Conservation (phyloP, 2,888 invertebrate genomes). For the Onthophagus sagittarius region DNA sequence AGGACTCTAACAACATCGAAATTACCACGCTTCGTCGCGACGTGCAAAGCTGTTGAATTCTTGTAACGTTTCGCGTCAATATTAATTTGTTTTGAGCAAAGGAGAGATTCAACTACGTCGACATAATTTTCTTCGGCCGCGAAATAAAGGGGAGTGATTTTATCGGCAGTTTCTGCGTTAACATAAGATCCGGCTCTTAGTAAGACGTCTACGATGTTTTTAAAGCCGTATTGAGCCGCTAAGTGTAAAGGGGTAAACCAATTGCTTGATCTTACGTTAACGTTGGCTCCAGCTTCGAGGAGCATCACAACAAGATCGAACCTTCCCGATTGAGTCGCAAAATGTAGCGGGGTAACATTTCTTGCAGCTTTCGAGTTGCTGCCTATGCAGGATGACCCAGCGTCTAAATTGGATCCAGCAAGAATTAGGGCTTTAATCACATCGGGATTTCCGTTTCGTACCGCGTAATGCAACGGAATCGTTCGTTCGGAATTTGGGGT, state of each 20-base stretch:
- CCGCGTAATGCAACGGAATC: conserved; percentile 34
- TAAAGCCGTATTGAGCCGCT: neutral
- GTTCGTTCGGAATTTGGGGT: conserved; percentile 19
- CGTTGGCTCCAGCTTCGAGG: conserved; percentile 23
- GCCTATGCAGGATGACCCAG: too few relatives aligned
- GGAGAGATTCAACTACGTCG: neutral
- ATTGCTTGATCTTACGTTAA: conserved; percentile 18
- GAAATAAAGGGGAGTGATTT: neutral
- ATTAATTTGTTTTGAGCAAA: neutral
- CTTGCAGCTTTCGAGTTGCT: neutral
- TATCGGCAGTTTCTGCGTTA: neutral
- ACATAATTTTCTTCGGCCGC: neutral
- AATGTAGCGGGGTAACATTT: neutral
- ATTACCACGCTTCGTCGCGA: neutral
- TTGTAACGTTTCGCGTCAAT: neutral
- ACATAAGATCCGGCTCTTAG: neutral
- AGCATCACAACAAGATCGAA: conserved; percentile 20
- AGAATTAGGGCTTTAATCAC: conserved; percentile 25
- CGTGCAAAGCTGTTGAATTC: neutral
- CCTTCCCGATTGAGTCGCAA: conserved; percentile 18
- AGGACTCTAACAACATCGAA: neutral
- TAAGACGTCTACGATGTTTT: neutral
- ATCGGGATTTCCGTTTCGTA: conserved; percentile 28
- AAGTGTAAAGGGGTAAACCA: neutral
- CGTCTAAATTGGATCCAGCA: too few relatives aligned